Evolutionary conservation across 2,113 vertebrate genomes (phyloP).

Genomic region (Serilophus lunatus): DNA sequence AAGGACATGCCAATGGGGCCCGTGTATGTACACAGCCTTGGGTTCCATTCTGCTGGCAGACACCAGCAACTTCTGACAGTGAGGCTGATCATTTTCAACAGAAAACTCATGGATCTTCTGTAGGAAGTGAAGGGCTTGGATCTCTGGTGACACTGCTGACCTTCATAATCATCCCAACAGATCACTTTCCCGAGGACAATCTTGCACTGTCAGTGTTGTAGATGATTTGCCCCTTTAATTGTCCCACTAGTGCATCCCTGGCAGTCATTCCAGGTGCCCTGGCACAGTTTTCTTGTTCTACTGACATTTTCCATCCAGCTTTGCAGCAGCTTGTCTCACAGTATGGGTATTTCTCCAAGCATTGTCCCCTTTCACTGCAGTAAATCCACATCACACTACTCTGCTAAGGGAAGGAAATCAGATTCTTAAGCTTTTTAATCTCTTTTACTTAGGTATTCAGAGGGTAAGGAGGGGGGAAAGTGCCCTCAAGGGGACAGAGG

Average conservation of each 20-base stretch:
- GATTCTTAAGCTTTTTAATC: neutral
- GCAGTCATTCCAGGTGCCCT: neutral
- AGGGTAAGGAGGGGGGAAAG: neutral
- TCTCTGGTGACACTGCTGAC: neutral
- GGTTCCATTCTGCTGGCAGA: neutral
- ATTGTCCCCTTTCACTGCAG: neutral
- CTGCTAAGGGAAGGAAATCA: neutral
- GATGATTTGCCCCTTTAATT: neutral
- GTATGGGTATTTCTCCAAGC: neutral
- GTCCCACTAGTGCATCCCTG: neutral
- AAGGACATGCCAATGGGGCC: fast-evolving
- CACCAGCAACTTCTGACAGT: neutral
- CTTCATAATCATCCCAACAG: neutral
- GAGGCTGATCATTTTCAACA: fast-evolving
- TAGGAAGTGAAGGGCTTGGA: neutral
- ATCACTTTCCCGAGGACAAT: neutral
- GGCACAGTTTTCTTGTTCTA: neutral
- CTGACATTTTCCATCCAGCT: neutral
- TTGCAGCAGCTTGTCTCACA: neutral
- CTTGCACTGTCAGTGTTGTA: neutral
- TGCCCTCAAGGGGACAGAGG: neutral
- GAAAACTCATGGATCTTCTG: fast-evolving
- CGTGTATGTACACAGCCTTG: fast-evolving
- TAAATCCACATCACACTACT: neutral
- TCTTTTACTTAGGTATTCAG: neutral